phyloP scores from a whole-genome alignment of 92 coral and sea anemone genomes.

The Zoanthus sociatus region DNA sequence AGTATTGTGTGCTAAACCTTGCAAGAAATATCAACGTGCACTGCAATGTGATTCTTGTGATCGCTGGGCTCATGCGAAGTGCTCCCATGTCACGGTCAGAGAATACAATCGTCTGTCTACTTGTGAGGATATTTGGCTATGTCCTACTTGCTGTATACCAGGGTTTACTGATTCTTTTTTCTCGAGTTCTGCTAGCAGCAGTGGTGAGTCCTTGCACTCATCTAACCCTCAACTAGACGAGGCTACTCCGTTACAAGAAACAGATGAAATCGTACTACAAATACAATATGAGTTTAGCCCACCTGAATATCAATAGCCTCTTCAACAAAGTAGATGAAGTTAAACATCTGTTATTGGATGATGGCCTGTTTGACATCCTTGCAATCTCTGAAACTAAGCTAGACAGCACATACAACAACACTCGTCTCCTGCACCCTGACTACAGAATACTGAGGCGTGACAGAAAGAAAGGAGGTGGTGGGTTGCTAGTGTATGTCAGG shows the following conservation, averaged over 20 bases:
- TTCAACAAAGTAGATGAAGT: conserved; percentile 3
- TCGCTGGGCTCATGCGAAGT: conserved; percentile 43
- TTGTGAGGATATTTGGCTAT: conserved; percentile 6
- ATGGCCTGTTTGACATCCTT: conserved; percentile 12
- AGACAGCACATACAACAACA: background rate
- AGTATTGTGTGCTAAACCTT: conserved; percentile 11
- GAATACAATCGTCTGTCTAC: conserved; percentile 42
- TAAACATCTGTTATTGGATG: conserved; percentile 1
- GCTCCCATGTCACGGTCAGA: conserved; percentile 15
- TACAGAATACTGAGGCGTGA: conserved; percentile 6
- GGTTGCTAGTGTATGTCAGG: conserved; percentile 12
- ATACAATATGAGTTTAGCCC: background rate
- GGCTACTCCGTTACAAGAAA: conserved; percentile 4
- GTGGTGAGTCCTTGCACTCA: conserved; percentile 3
- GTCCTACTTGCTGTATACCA: conserved; percentile 1
- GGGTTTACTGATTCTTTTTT: conserved; percentile 6
- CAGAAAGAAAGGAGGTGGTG: conserved; percentile 9
- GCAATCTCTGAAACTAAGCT: conserved; percentile 8
- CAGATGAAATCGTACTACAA: conserved; percentile 6
- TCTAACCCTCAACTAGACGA: conserved; percentile 4
- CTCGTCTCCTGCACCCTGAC: conserved; percentile 8
- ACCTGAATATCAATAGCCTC: conserved; percentile 4
- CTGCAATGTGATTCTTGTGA: conserved; percentile 27
- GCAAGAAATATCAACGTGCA: conserved; percentile 34
- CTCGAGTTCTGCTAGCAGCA: conserved; percentile 13